A percentile compares a stretch with the other conserved stretches of the same genome.
Evolutionary conservation across 2,797 vertebrate genomes (phyloP).

Genomic region (Odontamblyopus lacepedii): DNA sequence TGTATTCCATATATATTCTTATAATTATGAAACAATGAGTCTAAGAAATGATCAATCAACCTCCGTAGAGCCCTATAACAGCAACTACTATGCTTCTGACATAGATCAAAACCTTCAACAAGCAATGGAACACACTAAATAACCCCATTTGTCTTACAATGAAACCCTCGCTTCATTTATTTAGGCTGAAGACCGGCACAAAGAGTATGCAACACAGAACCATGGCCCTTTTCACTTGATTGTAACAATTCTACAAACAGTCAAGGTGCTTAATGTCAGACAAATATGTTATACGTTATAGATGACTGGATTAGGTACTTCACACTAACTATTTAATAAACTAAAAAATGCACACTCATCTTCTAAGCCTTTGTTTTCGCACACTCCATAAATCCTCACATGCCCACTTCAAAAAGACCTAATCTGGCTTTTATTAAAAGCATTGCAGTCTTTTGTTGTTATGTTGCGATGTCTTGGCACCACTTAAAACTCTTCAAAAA

Average conservation of each 20-base stretch:
- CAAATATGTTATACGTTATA: neutral
- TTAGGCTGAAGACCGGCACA: neutral
- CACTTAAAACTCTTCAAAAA: slow-evolving; percentile 8
- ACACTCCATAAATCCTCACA: slow-evolving; percentile 21
- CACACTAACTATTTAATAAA: neutral
- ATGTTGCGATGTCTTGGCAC: slow-evolving; percentile 28
- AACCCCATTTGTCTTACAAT: neutral
- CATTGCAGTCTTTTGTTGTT: slow-evolving; percentile 31
- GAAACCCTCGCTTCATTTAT: neutral
- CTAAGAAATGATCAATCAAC: too few relatives aligned
- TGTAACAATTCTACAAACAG: neutral
- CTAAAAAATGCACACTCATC: neutral
- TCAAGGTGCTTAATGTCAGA: neutral
- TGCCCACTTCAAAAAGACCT: slow-evolving; percentile 33
- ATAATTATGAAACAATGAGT: too few relatives aligned
- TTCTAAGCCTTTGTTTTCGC: slow-evolving; percentile 20
- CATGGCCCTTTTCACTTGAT: neutral
- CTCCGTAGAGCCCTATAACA: too few relatives aligned
- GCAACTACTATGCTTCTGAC: neutral
- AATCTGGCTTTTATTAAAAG: slow-evolving; percentile 43
- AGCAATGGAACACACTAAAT: neutral
- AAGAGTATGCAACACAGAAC: neutral
- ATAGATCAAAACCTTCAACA: too few relatives aligned
- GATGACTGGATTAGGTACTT: neutral
- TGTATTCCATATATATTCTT: too few relatives aligned